Evolutionary conservation across 2,797 vertebrate genomes (phyloP), one percentile per base, ranked within the genome.

Genomic region (Chelidonichthys spinosus): DNA sequence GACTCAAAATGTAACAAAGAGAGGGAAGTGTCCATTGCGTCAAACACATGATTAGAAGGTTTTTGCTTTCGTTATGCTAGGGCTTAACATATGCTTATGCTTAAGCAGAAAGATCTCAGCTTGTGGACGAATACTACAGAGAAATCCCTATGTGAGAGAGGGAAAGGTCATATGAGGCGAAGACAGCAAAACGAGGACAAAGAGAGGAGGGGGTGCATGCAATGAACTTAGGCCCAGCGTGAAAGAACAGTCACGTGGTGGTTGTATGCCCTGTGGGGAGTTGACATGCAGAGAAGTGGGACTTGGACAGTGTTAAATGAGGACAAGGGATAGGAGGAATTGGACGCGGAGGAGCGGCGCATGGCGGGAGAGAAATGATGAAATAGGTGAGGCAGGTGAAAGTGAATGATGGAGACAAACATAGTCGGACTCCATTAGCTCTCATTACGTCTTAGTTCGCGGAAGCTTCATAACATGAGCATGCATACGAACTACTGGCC

Each of bases 171-270:
- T 62, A 14, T 84, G 65, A 89, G 83, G 65, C 15, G 64, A 83
- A 73, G 63, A 87, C 25, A 54, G 62, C 60, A 39, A 85, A 91
- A 86, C 62, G 63, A 89, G 85, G 76, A 77, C 85, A 87, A 75
- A 84, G 44, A 67, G 55, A 60, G 77, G 78, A 74, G 82, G 73
- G 66, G 74, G 42, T 62, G 37, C 60, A 77, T 46, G 73, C 47
- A 18, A 54, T 56, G 39, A 75, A 83, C 64, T 74, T 63, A 47
- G 59, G 59, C 64, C 61, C 82, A 83, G 82, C 53, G 9, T 78
- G 78, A 46, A 25, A 44, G 15, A 50, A 35, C 5, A 5, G 63
- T 90, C 87, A 90, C 76, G 15, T 85, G 85, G 73, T 79, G 86
- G 74, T 80, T 61, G 43, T 81, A 79, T 55, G 87, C 71, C 79